Base-by-base conservation (phyloP, 1,140 invertebrate species). In the Cyclina sinensis region DNA sequence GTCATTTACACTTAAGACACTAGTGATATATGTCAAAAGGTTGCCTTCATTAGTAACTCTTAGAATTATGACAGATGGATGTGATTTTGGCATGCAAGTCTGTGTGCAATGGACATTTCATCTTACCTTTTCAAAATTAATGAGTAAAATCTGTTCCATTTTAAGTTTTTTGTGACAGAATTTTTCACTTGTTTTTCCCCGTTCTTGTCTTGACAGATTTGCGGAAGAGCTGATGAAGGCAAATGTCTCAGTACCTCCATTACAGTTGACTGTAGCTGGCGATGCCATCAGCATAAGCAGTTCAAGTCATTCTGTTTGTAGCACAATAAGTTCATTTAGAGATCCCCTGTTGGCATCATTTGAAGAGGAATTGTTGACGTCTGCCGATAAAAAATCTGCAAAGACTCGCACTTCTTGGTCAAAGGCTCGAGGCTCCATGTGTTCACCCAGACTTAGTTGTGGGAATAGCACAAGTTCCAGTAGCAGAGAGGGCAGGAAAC, bases 211-310 rank as follows among this genome's bases (percentile, higher is more conserved):
- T n/a, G n/a, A 30, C 68, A 88, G 86, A 24, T 88, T 88, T 88
- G 86, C 86, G 24, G 86, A 88, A 48, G 86, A 88, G 48, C 54
- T 88, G 11, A 88, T 88, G 86, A 88, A 88, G 39, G 86, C 54
- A 24, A 82, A 88, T 83, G 86, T 88, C 9, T 82, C 78, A 18
- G 57, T 83, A 9, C 86, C 86, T 7, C 32, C 79, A 24, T 51
- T 88, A 24, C 78, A 74, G 51, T 65, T 83, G 39, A 43, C 65
- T 1, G 37, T 54, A 16, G 35, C 73, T 39, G 27, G 35, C 46
- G 73, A 82, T n/a, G n/a, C 14, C 46, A 27, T 46, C 37, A 88
- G 86, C 37, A 59, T 74, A 4, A 88, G 65, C 30, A 62, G 86
- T 24, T 88, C 86, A 12, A 82, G 79, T 73, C 78, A 80, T 0